phyloP scores from a whole-genome alignment of 2,797 vertebrate species.

The Clamator glandarius region DNA sequence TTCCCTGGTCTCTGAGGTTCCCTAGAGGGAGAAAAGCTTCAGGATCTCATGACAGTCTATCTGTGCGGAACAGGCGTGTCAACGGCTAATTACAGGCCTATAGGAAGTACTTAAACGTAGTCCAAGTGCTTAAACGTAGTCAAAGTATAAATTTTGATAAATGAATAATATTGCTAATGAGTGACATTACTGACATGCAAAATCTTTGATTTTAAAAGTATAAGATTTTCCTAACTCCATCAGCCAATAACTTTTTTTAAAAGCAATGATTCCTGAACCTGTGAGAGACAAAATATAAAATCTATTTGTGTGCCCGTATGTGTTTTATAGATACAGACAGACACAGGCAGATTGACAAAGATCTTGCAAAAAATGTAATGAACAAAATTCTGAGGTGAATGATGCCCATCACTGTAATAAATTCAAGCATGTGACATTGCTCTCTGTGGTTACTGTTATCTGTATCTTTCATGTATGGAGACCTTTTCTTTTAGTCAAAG shows the following conservation, averaged over 20 bases:
- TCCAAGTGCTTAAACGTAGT: constrained; percentile 15
- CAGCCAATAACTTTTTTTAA: background rate
- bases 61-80: background rate
- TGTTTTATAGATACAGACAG: background rate
- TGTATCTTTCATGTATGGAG: background rate
- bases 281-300: background rate
- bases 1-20: background rate
- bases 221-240: background rate
- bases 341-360: background rate
- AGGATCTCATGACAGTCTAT: background rate
- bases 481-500: background rate
- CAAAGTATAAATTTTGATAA: constrained; percentile 32
- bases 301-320: accelerated
- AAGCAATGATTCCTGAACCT: background rate
- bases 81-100: constrained; percentile 27
- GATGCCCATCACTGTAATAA: background rate
- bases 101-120: constrained; percentile 22
- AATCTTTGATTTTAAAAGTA: background rate
- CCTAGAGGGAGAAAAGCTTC: background rate
- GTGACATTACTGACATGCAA: background rate
- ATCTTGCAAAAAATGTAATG: background rate
- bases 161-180: constrained; percentile 17
- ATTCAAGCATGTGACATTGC: accelerated
- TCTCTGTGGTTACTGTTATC: background rate
- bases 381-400: background rate